These are phyloP conservation scores for Standfussiana lucernea DNA, from an alignment of 2,888 invertebrate species.

Conservation along the genomic window DNA sequence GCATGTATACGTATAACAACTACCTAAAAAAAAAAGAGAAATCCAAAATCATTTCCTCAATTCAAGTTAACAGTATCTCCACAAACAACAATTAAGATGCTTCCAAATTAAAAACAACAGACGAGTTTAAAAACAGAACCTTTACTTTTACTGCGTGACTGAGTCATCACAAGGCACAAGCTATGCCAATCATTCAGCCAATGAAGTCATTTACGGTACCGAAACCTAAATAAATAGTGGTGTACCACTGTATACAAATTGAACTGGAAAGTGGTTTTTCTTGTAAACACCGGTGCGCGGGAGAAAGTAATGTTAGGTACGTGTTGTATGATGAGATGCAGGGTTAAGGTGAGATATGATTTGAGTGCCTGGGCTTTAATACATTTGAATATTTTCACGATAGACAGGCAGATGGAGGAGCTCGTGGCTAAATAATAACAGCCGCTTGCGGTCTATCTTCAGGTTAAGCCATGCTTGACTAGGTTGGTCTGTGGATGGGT, in stretches of 20 bases:
- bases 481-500: too few relatives aligned
- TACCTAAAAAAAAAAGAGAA: neutral
- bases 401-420: too few relatives aligned
- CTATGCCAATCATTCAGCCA: slow-evolving; percentile 43
- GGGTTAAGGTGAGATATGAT: slow-evolving; percentile 24
- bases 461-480: too few relatives aligned
- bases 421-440: too few relatives aligned
- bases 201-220: slow-evolving; percentile 55
- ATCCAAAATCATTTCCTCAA: neutral
- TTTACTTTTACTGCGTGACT: slow-evolving; percentile 7
- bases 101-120: slow-evolving; percentile 14
- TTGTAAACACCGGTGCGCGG: slow-evolving; percentile 59
- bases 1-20: neutral
- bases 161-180: slow-evolving; percentile 41
- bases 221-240: slow-evolving; percentile 63
- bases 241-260: slow-evolving; percentile 42
- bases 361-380: neutral
- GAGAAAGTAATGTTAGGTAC: slow-evolving; percentile 57
- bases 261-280: slow-evolving; percentile 67
- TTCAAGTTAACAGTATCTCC: slow-evolving; percentile 11
- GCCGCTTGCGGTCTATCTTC: too few relatives aligned
- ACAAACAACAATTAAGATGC: neutral
- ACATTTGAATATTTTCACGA: too few relatives aligned
- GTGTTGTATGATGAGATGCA: slow-evolving; percentile 51
- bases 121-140: slow-evolving; percentile 32